phyloP scores from a whole-genome alignment of 2,888 invertebrate genomes.

The Drosophila mayaguana region DNA sequence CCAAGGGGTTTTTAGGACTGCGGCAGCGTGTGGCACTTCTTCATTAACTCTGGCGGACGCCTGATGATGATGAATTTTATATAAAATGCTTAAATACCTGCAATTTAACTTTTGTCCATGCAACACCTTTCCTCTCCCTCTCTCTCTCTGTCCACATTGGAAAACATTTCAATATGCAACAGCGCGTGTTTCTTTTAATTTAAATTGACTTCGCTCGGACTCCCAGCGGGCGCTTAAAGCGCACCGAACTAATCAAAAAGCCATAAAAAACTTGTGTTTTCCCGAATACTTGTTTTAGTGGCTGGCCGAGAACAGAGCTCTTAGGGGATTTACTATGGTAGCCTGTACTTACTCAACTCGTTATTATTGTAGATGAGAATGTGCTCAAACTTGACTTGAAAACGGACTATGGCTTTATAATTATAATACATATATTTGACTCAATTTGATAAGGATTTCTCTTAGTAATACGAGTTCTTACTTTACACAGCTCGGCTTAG shows the following conservation, averaged over 20 bases:
- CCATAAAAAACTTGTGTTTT: slow-evolving; percentile 44
- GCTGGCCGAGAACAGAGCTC: slow-evolving; percentile 18
- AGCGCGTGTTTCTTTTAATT: slow-evolving; percentile 70
- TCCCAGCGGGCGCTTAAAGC: slow-evolving; percentile 69
- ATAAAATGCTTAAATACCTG: slow-evolving; percentile 84
- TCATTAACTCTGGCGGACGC: slow-evolving; percentile 66
- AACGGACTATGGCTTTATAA: neutral
- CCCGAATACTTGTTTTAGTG: slow-evolving; percentile 33
- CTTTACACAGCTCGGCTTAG: no score
- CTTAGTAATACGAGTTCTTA: neutral
- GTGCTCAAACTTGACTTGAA: neutral
- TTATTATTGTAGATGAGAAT: neutral
- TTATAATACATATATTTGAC: neutral
- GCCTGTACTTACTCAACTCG: slow-evolving; percentile 7
- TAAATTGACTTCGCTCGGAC: slow-evolving; percentile 65
- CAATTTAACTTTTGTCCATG: slow-evolving; percentile 80
- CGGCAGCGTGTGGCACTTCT: slow-evolving; percentile 42
- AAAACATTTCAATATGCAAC: slow-evolving; percentile 68
- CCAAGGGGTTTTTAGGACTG: neutral
- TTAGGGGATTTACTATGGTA: slow-evolving; percentile 15
- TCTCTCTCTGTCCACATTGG: neutral
- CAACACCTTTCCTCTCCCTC: neutral
- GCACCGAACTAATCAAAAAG: slow-evolving; percentile 76
- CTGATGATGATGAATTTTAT: slow-evolving; percentile 79
- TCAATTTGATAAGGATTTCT: neutral